Percentiles rank a stretch among this genome's conserved stretches.
Evolutionary conservation across 37 sponge, comb jelly and placozoan genomes (phyloP).

Genomic region (Dysidea cf. avara): DNA sequence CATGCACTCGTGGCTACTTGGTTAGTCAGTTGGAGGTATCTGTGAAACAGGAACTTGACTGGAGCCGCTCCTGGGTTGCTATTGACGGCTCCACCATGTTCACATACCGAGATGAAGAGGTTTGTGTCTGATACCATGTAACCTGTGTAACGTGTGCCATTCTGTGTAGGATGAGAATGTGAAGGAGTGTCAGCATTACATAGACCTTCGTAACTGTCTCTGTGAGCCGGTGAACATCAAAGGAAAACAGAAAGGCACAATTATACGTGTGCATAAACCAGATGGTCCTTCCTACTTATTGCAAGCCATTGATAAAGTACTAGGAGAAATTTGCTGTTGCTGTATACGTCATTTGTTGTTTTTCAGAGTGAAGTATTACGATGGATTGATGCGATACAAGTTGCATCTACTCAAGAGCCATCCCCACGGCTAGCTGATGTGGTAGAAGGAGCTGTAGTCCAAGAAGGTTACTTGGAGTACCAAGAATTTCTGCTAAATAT

Average conservation of each 20-base stretch:
- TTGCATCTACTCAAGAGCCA: conserved; percentile 39
- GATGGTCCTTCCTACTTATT: too few relatives aligned
- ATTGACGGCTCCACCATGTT: conserved; percentile 78
- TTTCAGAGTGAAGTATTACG: conserved; percentile 38
- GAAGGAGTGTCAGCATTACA: conserved; percentile 43
- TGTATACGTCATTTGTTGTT: too few relatives aligned
- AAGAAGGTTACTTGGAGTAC: conserved; percentile 49
- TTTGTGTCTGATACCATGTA: not conserved
- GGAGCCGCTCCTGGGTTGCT: conserved; percentile 67
- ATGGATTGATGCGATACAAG: conserved; percentile 67
- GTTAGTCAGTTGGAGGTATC: conserved; percentile 22
- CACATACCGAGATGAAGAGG: conserved; percentile 72
- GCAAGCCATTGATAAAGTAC: too few relatives aligned
- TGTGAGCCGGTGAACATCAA: not conserved
- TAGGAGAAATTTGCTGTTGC: too few relatives aligned
- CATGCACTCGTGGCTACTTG: conserved; percentile 58
- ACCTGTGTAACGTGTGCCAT: not conserved
- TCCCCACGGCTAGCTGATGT: conserved; percentile 46
- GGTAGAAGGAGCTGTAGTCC: conserved; percentile 44
- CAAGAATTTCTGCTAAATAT: conserved; percentile 35
- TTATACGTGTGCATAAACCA: too few relatives aligned
- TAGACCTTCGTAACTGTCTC: conserved; percentile 30
- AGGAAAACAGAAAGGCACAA: too few relatives aligned
- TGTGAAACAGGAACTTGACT: not conserved
- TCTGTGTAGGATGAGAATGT: conserved; percentile 42